phyloP scores from a whole-genome alignment of 2,797 vertebrate genomes.

The Onychomys arenicola region DNA sequence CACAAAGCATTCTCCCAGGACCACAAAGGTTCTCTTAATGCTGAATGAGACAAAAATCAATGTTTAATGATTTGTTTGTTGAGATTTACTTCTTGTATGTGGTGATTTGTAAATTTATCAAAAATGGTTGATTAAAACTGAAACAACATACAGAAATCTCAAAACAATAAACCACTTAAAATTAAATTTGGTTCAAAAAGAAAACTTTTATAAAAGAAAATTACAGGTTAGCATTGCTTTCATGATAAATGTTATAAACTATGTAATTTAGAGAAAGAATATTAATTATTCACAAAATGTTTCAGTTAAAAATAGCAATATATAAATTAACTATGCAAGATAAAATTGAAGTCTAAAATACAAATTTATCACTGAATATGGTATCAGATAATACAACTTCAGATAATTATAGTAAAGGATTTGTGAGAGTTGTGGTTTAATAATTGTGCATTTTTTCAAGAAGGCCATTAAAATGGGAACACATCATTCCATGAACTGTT shows the following conservation, averaged over 20 bases:
- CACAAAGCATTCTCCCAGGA: not conserved
- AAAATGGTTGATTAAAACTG: not conserved
- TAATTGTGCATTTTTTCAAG: not conserved
- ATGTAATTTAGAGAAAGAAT: not conserved
- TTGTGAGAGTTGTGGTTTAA: not conserved
- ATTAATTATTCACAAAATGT: not conserved
- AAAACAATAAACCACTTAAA: not conserved
- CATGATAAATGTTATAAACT: not conserved
- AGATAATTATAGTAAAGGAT: not conserved
- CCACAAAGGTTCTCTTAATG: not conserved
- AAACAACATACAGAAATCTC: not conserved
- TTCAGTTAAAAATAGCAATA: not conserved
- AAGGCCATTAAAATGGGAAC: not conserved
- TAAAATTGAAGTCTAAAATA: slow-evolving; percentile 20
- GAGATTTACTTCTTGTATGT: not conserved
- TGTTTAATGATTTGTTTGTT: not conserved
- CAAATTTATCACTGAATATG: not conserved
- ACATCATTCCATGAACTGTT: not conserved
- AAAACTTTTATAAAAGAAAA: not conserved
- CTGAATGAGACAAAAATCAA: not conserved
- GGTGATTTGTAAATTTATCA: not conserved
- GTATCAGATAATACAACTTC: not conserved
- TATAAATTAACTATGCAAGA: not conserved
- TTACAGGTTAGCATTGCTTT: not conserved
- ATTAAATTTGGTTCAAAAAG: not conserved